Conservation (phyloP, 2,113 vertebrate genomes). For the Salminus brasiliensis region DNA sequence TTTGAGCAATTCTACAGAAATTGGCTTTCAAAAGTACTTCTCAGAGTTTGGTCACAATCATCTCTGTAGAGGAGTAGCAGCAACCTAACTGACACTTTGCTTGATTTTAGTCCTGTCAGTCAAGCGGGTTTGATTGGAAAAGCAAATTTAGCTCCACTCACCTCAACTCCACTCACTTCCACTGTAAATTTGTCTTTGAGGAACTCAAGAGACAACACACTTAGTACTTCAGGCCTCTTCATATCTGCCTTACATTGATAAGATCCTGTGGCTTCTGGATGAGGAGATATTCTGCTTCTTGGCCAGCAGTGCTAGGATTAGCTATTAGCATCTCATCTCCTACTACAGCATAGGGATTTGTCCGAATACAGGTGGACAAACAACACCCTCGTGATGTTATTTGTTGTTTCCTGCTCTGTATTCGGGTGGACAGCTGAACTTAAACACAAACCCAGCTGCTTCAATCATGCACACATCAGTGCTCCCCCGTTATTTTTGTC, state of each 20-base stretch:
- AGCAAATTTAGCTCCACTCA: background rate
- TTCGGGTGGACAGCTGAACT: background rate
- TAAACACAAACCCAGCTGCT: constrained; percentile 44
- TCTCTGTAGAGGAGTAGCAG: too few species aligned
- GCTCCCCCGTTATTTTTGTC: constrained; percentile 51
- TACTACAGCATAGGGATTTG: background rate
- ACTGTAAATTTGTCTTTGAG: background rate
- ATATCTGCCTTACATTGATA: background rate
- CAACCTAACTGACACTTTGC: background rate
- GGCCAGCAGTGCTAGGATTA: background rate
- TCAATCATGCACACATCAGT: constrained; percentile 51
- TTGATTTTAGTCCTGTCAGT: constrained; percentile 1
- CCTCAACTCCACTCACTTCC: background rate
- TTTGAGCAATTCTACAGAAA: background rate
- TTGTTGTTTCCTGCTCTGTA: background rate
- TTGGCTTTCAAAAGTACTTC: too few species aligned
- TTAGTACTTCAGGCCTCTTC: background rate
- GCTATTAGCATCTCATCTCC: background rate
- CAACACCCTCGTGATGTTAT: background rate
- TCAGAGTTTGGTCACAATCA: too few species aligned
- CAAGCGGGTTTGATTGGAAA: background rate
- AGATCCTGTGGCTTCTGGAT: background rate
- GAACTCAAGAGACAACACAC: background rate
- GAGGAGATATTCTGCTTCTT: background rate
- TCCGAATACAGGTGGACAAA: background rate